A percentile compares a stretch with the other conserved stretches of the same genome.
phyloP scores from a whole-genome alignment of 2,113 vertebrate species.

The Misgurnus anguillicaudatus region DNA sequence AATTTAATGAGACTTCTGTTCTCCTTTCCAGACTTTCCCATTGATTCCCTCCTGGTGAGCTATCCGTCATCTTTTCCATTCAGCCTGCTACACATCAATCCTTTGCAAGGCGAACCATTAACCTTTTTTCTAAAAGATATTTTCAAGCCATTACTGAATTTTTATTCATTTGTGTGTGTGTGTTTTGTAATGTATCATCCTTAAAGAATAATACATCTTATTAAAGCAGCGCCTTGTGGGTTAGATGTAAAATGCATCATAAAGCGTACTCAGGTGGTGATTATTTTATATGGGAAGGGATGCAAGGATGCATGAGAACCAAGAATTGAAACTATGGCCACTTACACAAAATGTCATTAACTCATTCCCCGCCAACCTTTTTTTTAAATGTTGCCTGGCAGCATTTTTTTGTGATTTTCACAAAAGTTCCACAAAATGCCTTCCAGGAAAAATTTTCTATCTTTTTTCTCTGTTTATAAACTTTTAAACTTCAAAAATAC shows the following conservation, averaged over 20 bases:
- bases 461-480: too few species aligned
- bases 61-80: slow-evolving; percentile 17
- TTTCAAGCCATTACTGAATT: neutral
- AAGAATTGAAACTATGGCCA: too few species aligned
- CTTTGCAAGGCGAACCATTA: slow-evolving; percentile 9
- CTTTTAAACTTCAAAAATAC: too few species aligned
- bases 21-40: slow-evolving; percentile 20
- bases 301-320: too few species aligned
- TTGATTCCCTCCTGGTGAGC: slow-evolving; percentile 24
- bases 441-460: too few species aligned
- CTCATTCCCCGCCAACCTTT: too few species aligned
- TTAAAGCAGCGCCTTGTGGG: neutral
- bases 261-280: too few species aligned
- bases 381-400: too few species aligned
- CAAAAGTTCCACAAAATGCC: too few species aligned
- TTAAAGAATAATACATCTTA: neutral
- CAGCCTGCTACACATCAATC: slow-evolving; percentile 9
- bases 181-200: neutral
- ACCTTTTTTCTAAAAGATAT: slow-evolving; percentile 13
- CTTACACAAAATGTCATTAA: too few species aligned
- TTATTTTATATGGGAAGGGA: too few species aligned
- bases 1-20: slow-evolving; percentile 48
- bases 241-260: neutral
- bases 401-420: too few species aligned
- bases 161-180: neutral